These are phyloP conservation scores for Dendrolimus punctatus DNA, from an alignment of 1,140 invertebrate species.

Conservation along the genomic window DNA sequence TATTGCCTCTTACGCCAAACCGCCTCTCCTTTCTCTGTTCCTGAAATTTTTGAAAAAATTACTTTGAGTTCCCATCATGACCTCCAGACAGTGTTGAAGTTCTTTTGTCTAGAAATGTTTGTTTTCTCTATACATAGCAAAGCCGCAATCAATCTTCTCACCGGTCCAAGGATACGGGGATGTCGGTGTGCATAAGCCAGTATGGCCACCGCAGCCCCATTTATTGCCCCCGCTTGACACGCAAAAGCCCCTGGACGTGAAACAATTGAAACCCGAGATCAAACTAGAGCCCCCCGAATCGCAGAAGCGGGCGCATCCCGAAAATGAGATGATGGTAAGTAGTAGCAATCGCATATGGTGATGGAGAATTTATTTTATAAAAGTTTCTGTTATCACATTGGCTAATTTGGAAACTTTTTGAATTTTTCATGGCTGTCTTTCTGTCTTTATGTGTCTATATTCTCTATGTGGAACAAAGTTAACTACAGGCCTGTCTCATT, in stretches of 20 bases:
- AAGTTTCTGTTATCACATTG: background rate
- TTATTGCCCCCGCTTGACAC: slow-evolving; percentile 46
- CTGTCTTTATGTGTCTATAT: too few species aligned
- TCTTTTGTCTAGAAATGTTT: too few species aligned
- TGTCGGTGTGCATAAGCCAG: slow-evolving; percentile 50
- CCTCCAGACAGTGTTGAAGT: too few species aligned
- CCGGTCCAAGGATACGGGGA: slow-evolving; percentile 58
- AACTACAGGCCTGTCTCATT: too few species aligned
- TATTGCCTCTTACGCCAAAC: too few species aligned
- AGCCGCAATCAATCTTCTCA: slow-evolving; percentile 5
- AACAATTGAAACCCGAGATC: slow-evolving; percentile 59
- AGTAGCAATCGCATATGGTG: background rate
- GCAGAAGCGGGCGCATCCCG: slow-evolving; percentile 55
- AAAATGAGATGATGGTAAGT: slow-evolving; percentile 55
- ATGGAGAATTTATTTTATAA: background rate
- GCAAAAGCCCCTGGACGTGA: slow-evolving; percentile 53
- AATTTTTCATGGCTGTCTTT: too few species aligned
- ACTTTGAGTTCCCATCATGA: too few species aligned
- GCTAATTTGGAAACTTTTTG: background rate
- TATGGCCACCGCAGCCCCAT: slow-evolving; percentile 57
- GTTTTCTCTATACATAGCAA: too few species aligned
- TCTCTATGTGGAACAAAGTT: too few species aligned
- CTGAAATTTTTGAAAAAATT: too few species aligned
- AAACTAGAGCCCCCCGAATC: slow-evolving; percentile 56
- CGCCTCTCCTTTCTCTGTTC: too few species aligned